These are phyloP conservation scores for Lithosia quadra DNA, from an alignment of 2,888 invertebrate genomes.

Conservation along the genomic window DNA sequence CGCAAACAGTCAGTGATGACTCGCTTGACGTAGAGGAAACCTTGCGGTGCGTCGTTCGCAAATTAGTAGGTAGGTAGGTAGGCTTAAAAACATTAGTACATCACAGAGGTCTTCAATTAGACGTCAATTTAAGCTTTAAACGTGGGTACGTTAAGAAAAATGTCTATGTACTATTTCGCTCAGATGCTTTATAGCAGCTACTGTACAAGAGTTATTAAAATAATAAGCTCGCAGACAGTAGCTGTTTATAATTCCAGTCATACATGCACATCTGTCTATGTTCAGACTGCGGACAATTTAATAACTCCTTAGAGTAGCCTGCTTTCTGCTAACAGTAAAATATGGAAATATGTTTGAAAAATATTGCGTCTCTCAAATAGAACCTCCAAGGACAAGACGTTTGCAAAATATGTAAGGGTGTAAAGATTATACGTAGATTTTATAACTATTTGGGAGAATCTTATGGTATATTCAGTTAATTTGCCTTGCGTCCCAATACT, in stretches of 20 bases:
- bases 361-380: background rate
- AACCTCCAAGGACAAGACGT: background rate
- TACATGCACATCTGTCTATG: background rate
- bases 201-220: conserved; percentile 1
- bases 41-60: too few relatives aligned
- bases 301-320: background rate
- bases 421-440: background rate
- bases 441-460: background rate
- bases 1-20: too few relatives aligned
- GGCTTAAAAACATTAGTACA: too few relatives aligned
- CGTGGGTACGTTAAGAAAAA: too few relatives aligned
- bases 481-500: too few relatives aligned
- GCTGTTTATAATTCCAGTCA: conserved; percentile 3
- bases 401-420: background rate
- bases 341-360: background rate
- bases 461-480: too few relatives aligned
- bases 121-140: too few relatives aligned
- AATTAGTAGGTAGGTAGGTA: too few relatives aligned
- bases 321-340: background rate
- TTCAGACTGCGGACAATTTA: conserved; percentile 3
- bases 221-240: conserved; percentile 3
- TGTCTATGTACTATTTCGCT: background rate
- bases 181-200: background rate
- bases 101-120: too few relatives aligned
- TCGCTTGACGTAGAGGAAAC: too few relatives aligned